Percentiles rank a stretch among this genome's conserved stretches.
Conservation (phyloP, 2,113 vertebrate species). For the Dromiciops gliroides region DNA sequence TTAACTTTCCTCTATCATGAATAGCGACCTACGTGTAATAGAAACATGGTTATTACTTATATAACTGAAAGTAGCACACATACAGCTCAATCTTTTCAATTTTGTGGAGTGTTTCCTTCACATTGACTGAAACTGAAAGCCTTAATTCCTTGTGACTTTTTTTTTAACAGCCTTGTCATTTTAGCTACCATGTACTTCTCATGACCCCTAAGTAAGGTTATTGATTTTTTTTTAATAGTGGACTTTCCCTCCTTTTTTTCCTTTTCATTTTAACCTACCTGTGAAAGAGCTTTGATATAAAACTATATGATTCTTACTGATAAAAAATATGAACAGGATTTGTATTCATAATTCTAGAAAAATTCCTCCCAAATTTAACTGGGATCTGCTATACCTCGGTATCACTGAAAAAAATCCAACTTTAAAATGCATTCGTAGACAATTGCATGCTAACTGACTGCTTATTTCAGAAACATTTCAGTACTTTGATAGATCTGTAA, state of each 20-base stretch:
- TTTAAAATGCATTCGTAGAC: background rate
- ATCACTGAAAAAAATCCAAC: background rate
- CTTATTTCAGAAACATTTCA: background rate
- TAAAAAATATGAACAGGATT: background rate
- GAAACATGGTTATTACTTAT: background rate
- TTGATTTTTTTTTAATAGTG: background rate
- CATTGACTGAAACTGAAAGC: background rate
- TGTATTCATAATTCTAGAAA: background rate
- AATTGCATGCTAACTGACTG: background rate
- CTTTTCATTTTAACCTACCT: background rate
- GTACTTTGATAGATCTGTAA: background rate
- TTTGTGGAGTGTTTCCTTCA: background rate
- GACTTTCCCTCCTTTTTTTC: background rate
- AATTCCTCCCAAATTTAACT: background rate
- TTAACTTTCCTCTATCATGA: background rate
- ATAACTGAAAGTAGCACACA: background rate
- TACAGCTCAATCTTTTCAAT: background rate
- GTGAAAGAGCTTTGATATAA: background rate
- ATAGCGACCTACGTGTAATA: background rate
- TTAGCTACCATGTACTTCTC: background rate
- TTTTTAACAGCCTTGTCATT: background rate
- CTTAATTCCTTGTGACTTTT: background rate
- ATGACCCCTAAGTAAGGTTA: background rate
- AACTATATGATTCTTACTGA: background rate
- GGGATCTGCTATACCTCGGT: too few relatives aligned